Base-by-base conservation (phyloP, 2,888 invertebrate genomes). In the Invenusta paracnida region DNA sequence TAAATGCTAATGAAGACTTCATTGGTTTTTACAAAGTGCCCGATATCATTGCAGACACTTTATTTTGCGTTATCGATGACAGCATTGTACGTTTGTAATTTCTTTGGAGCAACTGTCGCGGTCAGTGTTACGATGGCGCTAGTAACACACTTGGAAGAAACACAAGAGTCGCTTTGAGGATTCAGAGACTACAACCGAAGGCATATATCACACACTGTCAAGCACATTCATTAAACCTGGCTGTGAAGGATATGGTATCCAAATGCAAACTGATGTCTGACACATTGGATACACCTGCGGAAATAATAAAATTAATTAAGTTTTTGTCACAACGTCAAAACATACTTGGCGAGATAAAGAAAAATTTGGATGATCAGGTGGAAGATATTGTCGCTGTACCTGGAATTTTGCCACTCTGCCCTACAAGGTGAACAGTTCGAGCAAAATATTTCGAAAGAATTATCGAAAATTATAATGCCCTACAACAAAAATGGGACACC, bases 51-150 rank as follows among this genome's bases (percentile, higher is more conserved):
- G 5, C 48, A 11, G 48, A 79, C 11, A 48, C 48, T 17, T 11
- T 48, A 48, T 48, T 48, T 17, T 17, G 5, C 5, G 48, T 11
- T 17, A 79, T 79, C 79, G n/a, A 79, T 11, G 79, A 79, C n/a
- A n/a, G 2, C 5, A 5, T 79, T 5, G 23, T 79, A 11, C 79
- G 79, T n/a, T n/a, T 79, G n/a, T 5, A 79, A 5, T 79, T 79
- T 2, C 28, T n/a, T 11, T 5, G 2, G 79, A 79, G 2, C 2
- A 2, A 11, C n/a, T 23, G 23, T 5, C 2, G 79, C 2, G 79
- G 79, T 29, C 79, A 79, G 79, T 79, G 79, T 79, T 79, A 11
- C n/a, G 79, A 79, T 29, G 79, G 79, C 5, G 79, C 79, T 5
- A 79, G 79, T n/a, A 79, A 79, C 28, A 79, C n/a, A n/a, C 23